Percentiles rank a stretch among this genome's conserved stretches.
phyloP scores from a whole-genome alignment of 2,888 invertebrate species.

The Caenorhabditis sp. region DNA sequence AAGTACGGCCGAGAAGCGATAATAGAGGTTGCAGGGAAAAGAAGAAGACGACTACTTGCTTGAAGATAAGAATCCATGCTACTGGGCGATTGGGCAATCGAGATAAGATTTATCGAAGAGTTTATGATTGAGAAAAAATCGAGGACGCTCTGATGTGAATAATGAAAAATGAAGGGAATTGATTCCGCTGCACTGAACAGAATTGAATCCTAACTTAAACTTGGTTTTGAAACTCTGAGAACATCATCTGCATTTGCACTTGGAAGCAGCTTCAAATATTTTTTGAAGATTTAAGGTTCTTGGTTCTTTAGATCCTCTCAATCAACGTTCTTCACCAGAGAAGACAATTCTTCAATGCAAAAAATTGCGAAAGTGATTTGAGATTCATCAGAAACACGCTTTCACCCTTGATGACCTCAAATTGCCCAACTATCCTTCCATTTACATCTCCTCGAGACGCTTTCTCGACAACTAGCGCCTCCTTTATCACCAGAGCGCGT shows the following conservation, averaged over 20 bases:
- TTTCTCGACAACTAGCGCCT: not conserved
- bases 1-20: constrained; percentile 5
- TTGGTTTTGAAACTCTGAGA: no score
- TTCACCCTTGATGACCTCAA: constrained; percentile 34
- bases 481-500: constrained; percentile 46
- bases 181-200: no score
- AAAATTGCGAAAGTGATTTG: not conserved
- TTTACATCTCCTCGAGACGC: constrained; percentile 18
- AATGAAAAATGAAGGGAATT: no score
- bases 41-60: constrained; percentile 21
- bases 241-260: no score
- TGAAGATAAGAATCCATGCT: constrained; percentile 37
- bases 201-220: no score
- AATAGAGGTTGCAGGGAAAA: constrained; percentile 19
- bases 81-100: not conserved
- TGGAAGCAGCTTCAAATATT: no score
- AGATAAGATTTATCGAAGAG: constrained; percentile 34
- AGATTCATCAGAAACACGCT: not conserved
- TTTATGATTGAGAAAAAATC: not conserved
- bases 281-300: no score
- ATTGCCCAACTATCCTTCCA: constrained; percentile 16
- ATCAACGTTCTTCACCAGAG: no score
- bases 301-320: no score
- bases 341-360: no score
- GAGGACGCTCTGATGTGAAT: no score